Conservation (phyloP, 2,113 vertebrate species). For the Elaphurus davidianus region DNA sequence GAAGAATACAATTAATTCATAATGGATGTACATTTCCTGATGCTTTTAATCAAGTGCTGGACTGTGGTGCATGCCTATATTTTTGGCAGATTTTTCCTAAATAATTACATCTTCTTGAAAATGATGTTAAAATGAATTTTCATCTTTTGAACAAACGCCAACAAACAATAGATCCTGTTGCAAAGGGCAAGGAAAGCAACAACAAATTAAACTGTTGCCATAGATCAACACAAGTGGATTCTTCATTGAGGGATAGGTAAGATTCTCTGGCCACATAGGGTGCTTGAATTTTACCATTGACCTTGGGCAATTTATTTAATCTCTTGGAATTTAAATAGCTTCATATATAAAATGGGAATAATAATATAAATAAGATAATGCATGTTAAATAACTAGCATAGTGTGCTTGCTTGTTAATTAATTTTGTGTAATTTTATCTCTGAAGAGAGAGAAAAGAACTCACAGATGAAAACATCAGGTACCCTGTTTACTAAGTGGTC, state of each 20-base stretch:
- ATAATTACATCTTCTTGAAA: neutral
- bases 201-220: neutral
- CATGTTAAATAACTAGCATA: neutral
- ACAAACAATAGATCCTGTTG: neutral
- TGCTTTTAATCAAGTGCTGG: neutral
- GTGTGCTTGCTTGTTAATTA: neutral
- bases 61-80: neutral
- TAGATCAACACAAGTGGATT: neutral
- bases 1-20: neutral
- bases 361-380: neutral
- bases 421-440: neutral
- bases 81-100: slow-evolving; percentile 27
- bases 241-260: neutral
- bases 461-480: neutral
- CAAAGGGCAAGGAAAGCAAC: neutral
- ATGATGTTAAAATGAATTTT: neutral
- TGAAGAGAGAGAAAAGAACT: neutral
- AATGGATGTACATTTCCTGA: neutral
- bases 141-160: neutral
- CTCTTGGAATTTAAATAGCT: neutral
- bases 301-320: neutral
- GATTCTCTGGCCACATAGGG: neutral
- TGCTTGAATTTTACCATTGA: neutral
- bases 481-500: neutral
- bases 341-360: neutral